Evolutionary conservation across 1,140 invertebrate genomes (phyloP).

Genomic region (Littorina saxatilis): DNA sequence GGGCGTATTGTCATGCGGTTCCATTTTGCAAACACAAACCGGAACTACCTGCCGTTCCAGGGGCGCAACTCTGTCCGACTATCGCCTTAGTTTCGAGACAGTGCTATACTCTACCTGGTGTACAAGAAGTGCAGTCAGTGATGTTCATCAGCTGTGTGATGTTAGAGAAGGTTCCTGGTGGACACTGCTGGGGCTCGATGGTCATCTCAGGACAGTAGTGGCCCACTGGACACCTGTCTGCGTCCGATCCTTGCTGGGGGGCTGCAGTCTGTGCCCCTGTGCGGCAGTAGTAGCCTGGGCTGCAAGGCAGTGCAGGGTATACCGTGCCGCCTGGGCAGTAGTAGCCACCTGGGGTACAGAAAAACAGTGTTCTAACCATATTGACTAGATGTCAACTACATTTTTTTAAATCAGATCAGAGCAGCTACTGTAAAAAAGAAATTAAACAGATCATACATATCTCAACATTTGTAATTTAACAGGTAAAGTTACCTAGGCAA

Average conservation of each 20-base stretch:
- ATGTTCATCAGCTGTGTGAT: conserved; percentile 61
- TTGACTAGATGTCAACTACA: not conserved
- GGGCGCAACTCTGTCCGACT: too few relatives aligned
- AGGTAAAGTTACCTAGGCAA: conserved; percentile 59
- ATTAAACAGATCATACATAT: too few relatives aligned
- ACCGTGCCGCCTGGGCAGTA: conserved; percentile 68
- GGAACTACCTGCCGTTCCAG: too few relatives aligned
- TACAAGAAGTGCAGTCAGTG: conserved; percentile 67
- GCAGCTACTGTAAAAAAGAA: too few relatives aligned
- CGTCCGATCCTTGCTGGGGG: conserved; percentile 60
- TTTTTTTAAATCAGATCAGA: too few relatives aligned
- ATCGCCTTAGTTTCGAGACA: too few relatives aligned
- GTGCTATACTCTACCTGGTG: conserved; percentile 58
- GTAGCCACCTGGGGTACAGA: conserved; percentile 59
- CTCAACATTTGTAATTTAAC: not conserved
- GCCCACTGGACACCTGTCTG: conserved; percentile 67
- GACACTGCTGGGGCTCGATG: conserved; percentile 66
- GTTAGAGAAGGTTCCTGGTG: conserved; percentile 70
- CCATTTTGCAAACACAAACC: too few relatives aligned
- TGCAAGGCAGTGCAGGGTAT: conserved; percentile 62
- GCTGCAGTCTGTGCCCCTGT: conserved; percentile 63
- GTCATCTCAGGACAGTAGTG: conserved; percentile 72
- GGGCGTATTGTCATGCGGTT: too few relatives aligned
- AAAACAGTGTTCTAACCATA: not conserved
- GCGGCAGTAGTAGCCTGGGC: conserved; percentile 69